Evolutionary conservation across 2,888 invertebrate species (phyloP).

Genomic region (Unio pictorum): DNA sequence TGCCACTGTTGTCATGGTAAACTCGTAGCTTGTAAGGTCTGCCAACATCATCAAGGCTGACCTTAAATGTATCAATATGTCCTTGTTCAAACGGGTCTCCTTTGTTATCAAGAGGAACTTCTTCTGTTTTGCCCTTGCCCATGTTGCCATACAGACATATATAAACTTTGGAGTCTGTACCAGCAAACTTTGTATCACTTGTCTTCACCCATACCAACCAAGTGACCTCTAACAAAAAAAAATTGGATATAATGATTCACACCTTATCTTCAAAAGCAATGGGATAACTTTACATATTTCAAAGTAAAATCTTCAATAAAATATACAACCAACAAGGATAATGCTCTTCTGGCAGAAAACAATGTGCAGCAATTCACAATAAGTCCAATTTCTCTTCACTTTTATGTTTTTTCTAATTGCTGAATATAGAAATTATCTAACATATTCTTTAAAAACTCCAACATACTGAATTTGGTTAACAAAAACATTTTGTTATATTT

Average conservation of each 20-base stretch:
- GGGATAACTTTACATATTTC: neutral
- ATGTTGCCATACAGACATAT: slow-evolving; percentile 69
- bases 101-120: slow-evolving; percentile 64
- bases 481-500: too few relatives aligned
- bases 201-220: slow-evolving; percentile 69
- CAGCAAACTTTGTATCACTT: slow-evolving; percentile 64
- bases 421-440: too few relatives aligned
- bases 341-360: too few relatives aligned
- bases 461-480: too few relatives aligned
- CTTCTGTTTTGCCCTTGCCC: slow-evolving; percentile 69
- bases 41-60: slow-evolving; percentile 65
- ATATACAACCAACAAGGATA: too few relatives aligned
- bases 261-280: neutral
- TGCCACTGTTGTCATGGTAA: slow-evolving; percentile 68
- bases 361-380: too few relatives aligned
- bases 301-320: neutral
- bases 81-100: slow-evolving; percentile 69
- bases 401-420: too few relatives aligned
- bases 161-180: slow-evolving; percentile 70
- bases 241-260: neutral
- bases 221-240: slow-evolving; percentile 54
- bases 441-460: too few relatives aligned
- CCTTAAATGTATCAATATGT: slow-evolving; percentile 66
- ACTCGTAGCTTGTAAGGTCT: slow-evolving; percentile 69
- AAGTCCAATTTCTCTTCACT: too few relatives aligned